Percentiles rank a stretch among this genome's conserved stretches.
phyloP scores from a whole-genome alignment of 2,797 vertebrate genomes.

The Pseudopleuronectes americanus region DNA sequence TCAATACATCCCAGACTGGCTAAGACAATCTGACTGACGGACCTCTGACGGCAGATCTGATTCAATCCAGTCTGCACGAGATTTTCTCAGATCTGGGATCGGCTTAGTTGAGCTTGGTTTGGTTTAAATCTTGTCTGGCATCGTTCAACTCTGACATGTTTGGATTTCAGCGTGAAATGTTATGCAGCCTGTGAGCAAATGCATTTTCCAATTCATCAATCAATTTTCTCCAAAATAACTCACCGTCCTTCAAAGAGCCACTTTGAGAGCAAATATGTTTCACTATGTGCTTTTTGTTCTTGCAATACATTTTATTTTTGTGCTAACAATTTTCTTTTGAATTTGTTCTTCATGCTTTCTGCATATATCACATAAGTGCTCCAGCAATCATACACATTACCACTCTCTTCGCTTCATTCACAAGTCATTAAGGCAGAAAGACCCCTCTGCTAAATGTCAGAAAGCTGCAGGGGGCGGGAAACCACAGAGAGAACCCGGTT shows the following conservation, averaged over 20 bases:
- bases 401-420: conserved; percentile 46
- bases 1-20: conserved; percentile 78
- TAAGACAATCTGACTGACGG: conserved; percentile 62
- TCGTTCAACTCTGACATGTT: conserved; percentile 52
- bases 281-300: background rate
- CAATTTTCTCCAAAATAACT: conserved; percentile 6
- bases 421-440: conserved; percentile 62
- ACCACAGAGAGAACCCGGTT: conserved; percentile 58
- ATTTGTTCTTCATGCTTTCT: conserved; percentile 16
- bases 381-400: conserved; percentile 22
- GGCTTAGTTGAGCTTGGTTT: conserved; percentile 46
- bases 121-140: conserved; percentile 45
- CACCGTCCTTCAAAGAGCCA: background rate
- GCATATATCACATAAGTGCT: conserved; percentile 19
- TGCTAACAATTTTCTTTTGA: background rate
- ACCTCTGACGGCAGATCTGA: conserved; percentile 61
- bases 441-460: conserved; percentile 73
- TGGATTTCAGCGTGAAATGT: conserved; percentile 27
- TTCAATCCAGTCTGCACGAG: conserved; percentile 32
- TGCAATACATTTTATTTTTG: background rate
- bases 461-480: conserved; percentile 62
- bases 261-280: background rate
- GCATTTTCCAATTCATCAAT: conserved; percentile 27
- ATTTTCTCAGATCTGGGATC: conserved; percentile 29
- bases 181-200: conserved; percentile 19